These are phyloP conservation scores for Tachysurus vachellii DNA, from an alignment of 2,113 vertebrate genomes.

Conservation along the genomic window DNA sequence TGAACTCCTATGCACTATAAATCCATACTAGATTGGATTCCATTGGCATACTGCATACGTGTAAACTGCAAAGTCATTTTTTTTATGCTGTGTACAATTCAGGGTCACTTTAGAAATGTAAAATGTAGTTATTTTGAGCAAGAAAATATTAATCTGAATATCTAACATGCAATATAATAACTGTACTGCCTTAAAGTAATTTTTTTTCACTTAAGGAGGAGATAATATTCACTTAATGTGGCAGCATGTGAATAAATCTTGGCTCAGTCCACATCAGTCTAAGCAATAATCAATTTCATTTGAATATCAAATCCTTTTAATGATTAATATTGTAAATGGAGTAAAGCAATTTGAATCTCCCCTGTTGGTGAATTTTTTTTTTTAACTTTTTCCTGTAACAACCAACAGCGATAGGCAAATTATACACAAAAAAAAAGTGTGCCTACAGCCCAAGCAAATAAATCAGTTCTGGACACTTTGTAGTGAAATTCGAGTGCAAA, in stretches of 20 bases:
- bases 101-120: neutral
- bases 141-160: neutral
- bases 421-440: neutral
- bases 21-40: neutral
- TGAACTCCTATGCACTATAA: neutral
- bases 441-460: neutral
- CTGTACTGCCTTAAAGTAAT: neutral
- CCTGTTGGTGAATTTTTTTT: neutral
- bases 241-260: neutral
- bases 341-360: neutral
- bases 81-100: neutral
- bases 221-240: neutral
- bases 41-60: neutral
- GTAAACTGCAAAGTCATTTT: too few species aligned
- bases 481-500: neutral
- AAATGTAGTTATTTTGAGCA: neutral
- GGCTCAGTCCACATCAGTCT: neutral
- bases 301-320: neutral
- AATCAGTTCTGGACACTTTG: neutral
- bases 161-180: neutral
- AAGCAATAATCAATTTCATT: neutral
- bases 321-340: neutral
- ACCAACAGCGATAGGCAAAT: neutral
- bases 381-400: neutral
- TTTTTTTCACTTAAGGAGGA: neutral